Base-by-base conservation (phyloP, 37 sponge, comb jelly and placozoan species). In the Beroe ovata region DNA sequence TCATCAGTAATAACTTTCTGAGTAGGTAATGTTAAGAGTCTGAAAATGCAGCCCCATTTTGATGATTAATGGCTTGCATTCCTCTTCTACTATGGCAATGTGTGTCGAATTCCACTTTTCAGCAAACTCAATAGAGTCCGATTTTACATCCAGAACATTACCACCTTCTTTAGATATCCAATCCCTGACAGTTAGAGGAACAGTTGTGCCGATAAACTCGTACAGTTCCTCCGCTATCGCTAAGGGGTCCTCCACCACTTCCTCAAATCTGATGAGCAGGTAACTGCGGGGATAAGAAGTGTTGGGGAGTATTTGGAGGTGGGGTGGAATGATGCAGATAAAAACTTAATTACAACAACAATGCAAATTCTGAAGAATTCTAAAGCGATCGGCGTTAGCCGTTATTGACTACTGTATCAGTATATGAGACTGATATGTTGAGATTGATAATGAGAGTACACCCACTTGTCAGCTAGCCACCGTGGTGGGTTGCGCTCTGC, bases 21-120 rank as follows among this genome's bases (percentile, higher is more conserved):
- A 77, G 28, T 77, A 77, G 54, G 26, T 30, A 26, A 77, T 77
- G 28, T 77, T 35, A 1, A 77, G 47, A n/a, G 39, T 6, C 42
- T 77, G 47, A 19, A 77, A 77, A 23, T 38, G 41, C 4, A 77
- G 84, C 33, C 84, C 84, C 84, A 77, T 77, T 29, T 77, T 77
- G 54, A 77, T 77, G 33, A 77, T 77, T 25, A 77, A 54, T 1
- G 84, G 84, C 41, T 77, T 77, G 33, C 84, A 77, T 54, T 77
- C 84, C 18, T 77, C 35, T 54, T 77, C 84, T 25, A 77, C 84
- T 1, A 11, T 36, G 3, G n/a, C 54, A 1, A 14, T 42, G 18
- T 36, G 8, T 1, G 54, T 77, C 4, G 38, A 33, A 29, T 77
- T 77, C 84, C 84, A 77, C 47, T 35, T 33, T 0, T 30, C 28